phyloP scores from a whole-genome alignment of 92 coral and sea anemone genomes.

The Parazoanthus swiftii region DNA sequence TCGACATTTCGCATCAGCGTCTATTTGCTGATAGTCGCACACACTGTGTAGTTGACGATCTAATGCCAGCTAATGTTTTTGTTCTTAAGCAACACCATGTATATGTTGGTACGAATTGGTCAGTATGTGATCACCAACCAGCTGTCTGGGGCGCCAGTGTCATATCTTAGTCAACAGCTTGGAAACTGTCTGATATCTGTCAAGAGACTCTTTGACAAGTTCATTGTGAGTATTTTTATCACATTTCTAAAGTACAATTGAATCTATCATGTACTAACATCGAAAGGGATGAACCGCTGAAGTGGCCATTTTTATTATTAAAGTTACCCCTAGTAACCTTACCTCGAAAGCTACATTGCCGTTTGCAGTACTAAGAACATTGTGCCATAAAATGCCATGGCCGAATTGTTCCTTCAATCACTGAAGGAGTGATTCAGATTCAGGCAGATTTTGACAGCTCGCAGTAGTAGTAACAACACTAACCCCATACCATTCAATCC shows the following conservation, averaged over 20 bases:
- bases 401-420: too few relatives aligned
- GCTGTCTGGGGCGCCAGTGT: constrained; percentile 89
- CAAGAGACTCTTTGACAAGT: constrained; percentile 95
- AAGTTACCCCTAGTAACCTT: too few relatives aligned
- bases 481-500: too few relatives aligned
- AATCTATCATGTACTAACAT: not conserved
- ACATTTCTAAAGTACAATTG: not conserved
- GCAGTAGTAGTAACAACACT: too few relatives aligned
- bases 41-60: not conserved
- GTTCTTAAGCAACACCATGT: constrained; percentile 85
- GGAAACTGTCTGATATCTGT: constrained; percentile 92
- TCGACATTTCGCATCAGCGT: not conserved
- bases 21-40: not conserved
- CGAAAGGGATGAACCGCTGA: not conserved
- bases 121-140: constrained; percentile 94
- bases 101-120: constrained; percentile 97
- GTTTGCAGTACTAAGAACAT: too few relatives aligned
- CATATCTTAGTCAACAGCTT: constrained; percentile 96
- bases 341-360: too few relatives aligned
- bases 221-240: constrained; percentile 75
- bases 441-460: too few relatives aligned
- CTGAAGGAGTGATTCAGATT: too few relatives aligned
- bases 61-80: not conserved
- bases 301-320: not conserved
- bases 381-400: too few relatives aligned